A percentile compares a stretch with the other conserved stretches of the same genome.
Conservation (phyloP, 2,888 invertebrate species). For the Strigamia crassipes region DNA sequence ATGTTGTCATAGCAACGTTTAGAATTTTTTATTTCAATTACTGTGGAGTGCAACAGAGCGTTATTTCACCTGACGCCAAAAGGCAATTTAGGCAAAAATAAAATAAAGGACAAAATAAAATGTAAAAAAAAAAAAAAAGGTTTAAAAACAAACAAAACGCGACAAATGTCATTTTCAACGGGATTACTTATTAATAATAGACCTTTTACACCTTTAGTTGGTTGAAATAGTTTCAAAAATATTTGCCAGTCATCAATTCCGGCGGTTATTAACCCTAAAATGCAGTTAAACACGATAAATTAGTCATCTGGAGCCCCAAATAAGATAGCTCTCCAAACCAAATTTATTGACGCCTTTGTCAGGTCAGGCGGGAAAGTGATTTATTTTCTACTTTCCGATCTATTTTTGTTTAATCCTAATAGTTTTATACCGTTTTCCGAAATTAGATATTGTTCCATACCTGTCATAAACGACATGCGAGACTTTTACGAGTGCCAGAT, state of each 20-base stretch:
- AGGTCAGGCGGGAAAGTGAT: too few species aligned
- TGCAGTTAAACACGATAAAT: too few species aligned
- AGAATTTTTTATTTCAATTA: constrained; percentile 28
- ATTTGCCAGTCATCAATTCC: too few species aligned
- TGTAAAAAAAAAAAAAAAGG: neutral
- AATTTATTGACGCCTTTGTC: too few species aligned
- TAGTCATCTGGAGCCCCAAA: too few species aligned
- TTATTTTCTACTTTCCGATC: too few species aligned
- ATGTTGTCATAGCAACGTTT: constrained; percentile 37
- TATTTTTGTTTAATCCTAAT: too few species aligned
- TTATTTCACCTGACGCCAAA: constrained; percentile 17
- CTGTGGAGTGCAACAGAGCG: constrained; percentile 18
- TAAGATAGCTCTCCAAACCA: too few species aligned
- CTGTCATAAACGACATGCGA: neutral
- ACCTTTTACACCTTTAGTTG: neutral
- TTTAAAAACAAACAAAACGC: too few species aligned
- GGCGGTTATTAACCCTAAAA: too few species aligned
- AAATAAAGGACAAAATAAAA: constrained; percentile 2
- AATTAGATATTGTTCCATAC: constrained; percentile 36
- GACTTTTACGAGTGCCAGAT: neutral
- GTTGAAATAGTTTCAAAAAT: too few species aligned
- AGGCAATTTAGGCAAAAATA: neutral
- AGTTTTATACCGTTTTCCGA: neutral
- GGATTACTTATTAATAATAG: neutral
- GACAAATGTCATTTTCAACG: neutral